Evolutionary conservation across 2,888 invertebrate species (phyloP), one percentile per base, ranked within the genome.

Genomic region (Cecidostiba fungosa): DNA sequence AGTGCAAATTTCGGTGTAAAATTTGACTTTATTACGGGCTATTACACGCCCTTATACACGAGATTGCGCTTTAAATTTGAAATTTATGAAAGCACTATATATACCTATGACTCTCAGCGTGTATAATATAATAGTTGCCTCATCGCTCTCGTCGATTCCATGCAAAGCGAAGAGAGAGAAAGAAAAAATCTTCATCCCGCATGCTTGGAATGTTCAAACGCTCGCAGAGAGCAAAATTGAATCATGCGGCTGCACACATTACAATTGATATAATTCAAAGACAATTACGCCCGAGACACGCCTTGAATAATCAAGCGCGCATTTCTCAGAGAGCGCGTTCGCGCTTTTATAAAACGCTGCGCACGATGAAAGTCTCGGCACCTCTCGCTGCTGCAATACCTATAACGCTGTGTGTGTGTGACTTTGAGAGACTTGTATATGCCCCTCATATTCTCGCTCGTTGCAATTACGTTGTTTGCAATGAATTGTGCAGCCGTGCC

Each of bases 1-100:
- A 87, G 87, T 87, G 87, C 81, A 85, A 87, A 87, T 85, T 85
- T 87, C 74, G 81, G 74, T 77, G 32, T 59, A 32, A 80, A 81
- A 59, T n/a, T 70, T 16, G n/a, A 32, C 43, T 10, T 84, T 80
- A 81, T 86, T 77, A 81, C 77, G 26, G 66, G 39, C n/a, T 50
- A 73, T 80, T 78, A 47, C 29, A 19, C 50, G 16, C 50, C 16
- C 50, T 12, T 43, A 50, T 50, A 14, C 4, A 3, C 59, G 14
- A 84, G 77, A 78, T 78, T 82, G 73, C 54, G 36, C 74, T 77
- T 66, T 77, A 32, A 82, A 81, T 84, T 82, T 59, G 78, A 74
- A 84, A 82, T 82, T 86, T 86, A 81, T 77, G 73, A 84, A 84
- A 66, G n/a, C n/a, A 16, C 19, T n/a, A n/a, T 19, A 43, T 1